phyloP scores from a whole-genome alignment of 2,797 vertebrate genomes.

The Arremon brunneinucha region DNA sequence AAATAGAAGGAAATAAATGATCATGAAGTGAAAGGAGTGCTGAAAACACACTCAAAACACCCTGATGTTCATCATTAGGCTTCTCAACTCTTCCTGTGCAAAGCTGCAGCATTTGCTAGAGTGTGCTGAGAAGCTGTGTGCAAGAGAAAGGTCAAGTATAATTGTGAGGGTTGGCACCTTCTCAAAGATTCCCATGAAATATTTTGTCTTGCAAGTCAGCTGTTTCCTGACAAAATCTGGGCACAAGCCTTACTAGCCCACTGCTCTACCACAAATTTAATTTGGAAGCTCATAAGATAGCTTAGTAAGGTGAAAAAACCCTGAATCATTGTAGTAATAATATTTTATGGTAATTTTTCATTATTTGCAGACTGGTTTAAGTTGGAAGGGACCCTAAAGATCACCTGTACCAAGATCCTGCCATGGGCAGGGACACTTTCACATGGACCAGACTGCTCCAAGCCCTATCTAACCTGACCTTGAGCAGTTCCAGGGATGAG shows the following conservation, averaged over 20 bases:
- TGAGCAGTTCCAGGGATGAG: not conserved
- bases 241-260: not conserved
- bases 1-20: not conserved
- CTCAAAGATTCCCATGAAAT: not conserved
- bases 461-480: not conserved
- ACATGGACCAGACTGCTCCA: not conserved
- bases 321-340: not conserved
- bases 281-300: not conserved
- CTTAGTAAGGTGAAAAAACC: not conserved
- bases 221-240: slow-evolving; percentile 21
- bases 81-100: not conserved
- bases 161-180: not conserved
- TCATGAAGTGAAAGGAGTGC: not conserved
- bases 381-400: not conserved
- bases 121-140: not conserved
- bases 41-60: not conserved
- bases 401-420: not conserved
- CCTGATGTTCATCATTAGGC: not conserved
- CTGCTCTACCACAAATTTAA: not conserved
- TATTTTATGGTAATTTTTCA: not conserved
- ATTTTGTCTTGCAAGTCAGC: not conserved
- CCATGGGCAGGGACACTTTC: not conserved
- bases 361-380: not conserved
- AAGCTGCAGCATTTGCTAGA: not conserved
- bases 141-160: not conserved